Conservation (phyloP, 2,797 vertebrate species). For the Crocodylus rhombifer region DNA sequence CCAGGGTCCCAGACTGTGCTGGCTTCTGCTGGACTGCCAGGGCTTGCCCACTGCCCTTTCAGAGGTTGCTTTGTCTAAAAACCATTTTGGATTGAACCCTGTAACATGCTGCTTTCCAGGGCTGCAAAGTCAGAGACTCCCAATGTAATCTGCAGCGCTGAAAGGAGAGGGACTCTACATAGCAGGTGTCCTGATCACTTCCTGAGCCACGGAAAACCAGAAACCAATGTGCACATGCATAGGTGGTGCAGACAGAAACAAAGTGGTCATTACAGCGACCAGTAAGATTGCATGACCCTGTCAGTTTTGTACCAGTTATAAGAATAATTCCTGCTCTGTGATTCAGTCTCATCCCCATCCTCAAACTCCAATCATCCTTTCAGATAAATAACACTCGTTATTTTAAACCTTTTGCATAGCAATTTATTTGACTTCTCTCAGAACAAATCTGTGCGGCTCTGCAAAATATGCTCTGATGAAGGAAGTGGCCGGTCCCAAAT, state of each 20-base stretch:
- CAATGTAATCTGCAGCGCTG: neutral
- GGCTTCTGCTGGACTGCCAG: fast-evolving
- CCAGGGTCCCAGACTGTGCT: neutral
- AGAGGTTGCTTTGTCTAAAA: neutral
- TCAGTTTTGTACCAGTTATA: neutral
- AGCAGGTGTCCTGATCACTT: too few species aligned
- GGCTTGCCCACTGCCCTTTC: neutral
- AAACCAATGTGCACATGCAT: too few species aligned
- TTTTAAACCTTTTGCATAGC: neutral
- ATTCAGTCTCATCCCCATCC: neutral
- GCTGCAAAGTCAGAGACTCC: neutral
- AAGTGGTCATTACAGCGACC: fast-evolving
- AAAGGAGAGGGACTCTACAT: neutral
- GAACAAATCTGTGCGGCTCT: neutral
- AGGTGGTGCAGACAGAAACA: too few species aligned
- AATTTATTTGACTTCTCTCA: constrained; percentile 19
- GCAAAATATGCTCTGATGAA: fast-evolving
- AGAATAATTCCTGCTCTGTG: neutral
- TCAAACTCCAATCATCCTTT: fast-evolving
- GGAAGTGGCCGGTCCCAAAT: constrained; percentile 72
- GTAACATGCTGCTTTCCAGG: neutral
- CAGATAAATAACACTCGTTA: fast-evolving
- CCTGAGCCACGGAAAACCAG: too few species aligned
- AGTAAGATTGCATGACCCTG: fast-evolving
- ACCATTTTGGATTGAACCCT: fast-evolving